Conservation (phyloP, 2,797 vertebrate genomes). For the Malacoctenus gilli region DNA sequence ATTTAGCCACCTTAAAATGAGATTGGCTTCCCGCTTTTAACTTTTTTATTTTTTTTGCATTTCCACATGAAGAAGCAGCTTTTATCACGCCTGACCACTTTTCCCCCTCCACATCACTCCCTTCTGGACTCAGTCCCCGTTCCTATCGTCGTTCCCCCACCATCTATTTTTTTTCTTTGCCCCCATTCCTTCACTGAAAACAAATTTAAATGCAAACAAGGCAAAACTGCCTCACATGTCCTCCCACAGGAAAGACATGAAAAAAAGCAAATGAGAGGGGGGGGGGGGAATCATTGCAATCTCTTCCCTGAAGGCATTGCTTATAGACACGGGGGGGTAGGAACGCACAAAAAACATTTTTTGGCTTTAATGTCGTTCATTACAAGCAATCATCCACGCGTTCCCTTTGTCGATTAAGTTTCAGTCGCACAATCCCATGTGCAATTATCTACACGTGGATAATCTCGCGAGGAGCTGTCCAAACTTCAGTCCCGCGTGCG, state of each 20-base stretch:
- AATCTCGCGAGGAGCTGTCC: constrained; percentile 19
- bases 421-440: constrained; percentile 25
- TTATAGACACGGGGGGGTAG: constrained; percentile 13
- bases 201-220: constrained; percentile 73
- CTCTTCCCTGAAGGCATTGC: constrained; percentile 21
- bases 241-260: constrained; percentile 57
- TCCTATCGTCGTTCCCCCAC: constrained; percentile 38
- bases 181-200: constrained; percentile 32
- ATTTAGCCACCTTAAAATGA: constrained; percentile 37
- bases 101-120: constrained; percentile 29
- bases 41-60: constrained; percentile 1
- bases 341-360: constrained; percentile 24
- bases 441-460: constrained; percentile 30
- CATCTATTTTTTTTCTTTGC: constrained; percentile 28
- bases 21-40: constrained; percentile 17
- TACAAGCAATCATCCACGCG: constrained; percentile 26
- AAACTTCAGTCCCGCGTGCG: constrained; percentile 22
- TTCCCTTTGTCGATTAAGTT: constrained; percentile 36
- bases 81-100: constrained; percentile 38
- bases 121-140: constrained; percentile 38
- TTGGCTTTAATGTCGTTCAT: constrained; percentile 45
- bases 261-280: constrained; percentile 53
- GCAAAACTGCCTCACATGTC: constrained; percentile 50
- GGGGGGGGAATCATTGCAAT: constrained; percentile 52
- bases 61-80: constrained; percentile 39